Evolutionary conservation across 2,113 vertebrate genomes (phyloP).

Genomic region (Dicaeum eximium): DNA sequence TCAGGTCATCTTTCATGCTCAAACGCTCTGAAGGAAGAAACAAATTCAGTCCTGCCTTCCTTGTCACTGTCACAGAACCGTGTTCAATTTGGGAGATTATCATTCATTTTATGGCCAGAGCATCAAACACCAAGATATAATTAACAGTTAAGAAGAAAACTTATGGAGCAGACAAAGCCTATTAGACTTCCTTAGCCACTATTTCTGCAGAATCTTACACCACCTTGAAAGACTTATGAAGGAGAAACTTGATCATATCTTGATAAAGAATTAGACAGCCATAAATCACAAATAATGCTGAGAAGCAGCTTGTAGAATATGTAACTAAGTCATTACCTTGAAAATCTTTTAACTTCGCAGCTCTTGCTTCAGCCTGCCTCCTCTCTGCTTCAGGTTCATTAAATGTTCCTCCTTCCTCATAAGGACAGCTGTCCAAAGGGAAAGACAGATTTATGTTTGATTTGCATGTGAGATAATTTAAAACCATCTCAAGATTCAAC

Average conservation of each 20-base stretch:
- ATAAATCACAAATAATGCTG: not conserved
- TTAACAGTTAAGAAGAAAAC: not conserved
- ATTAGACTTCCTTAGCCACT: not conserved
- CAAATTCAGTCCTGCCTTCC: not conserved
- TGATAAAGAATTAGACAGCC: not conserved
- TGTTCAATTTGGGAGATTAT: not conserved
- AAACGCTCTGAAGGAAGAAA: conserved; percentile 76
- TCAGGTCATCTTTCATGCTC: conserved; percentile 80
- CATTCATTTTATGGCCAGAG: not conserved
- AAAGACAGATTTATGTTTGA: not conserved
- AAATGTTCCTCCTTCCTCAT: conserved; percentile 80
- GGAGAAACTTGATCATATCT: not conserved
- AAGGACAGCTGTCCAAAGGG: conserved; percentile 79
- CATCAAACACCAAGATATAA: not conserved
- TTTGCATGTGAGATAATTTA: not conserved
- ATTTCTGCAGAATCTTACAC: not conserved
- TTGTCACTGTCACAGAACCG: not conserved
- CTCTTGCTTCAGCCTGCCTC: conserved; percentile 64
- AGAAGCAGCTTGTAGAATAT: not conserved
- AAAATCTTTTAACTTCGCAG: conserved; percentile 80
- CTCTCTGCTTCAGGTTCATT: conserved; percentile 82
- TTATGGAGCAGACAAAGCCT: not conserved
- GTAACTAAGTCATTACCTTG: conserved; percentile 78
- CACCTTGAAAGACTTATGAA: not conserved
- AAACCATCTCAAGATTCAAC: not conserved